Conservation (phyloP, 1,140 invertebrate genomes). For the Drosophila subpulchrella region DNA sequence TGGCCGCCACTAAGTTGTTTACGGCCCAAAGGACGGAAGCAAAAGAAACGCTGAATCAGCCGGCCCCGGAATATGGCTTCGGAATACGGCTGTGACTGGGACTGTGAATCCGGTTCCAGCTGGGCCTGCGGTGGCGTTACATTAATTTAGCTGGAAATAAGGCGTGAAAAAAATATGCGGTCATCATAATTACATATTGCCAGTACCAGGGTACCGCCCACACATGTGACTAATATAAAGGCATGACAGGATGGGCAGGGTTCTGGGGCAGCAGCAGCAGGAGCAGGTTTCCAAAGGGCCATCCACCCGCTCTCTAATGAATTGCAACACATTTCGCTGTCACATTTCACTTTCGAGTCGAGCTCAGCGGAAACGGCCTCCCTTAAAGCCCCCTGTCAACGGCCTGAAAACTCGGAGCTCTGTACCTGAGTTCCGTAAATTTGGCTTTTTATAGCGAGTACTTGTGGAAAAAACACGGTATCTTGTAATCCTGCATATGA, state of each 20-base stretch:
- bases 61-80: slow-evolving; percentile 2
- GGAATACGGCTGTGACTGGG: neutral
- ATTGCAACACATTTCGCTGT: slow-evolving; percentile 70
- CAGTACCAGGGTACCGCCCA: neutral
- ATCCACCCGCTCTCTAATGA: slow-evolving; percentile 64
- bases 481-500: neutral
- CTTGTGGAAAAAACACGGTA: neutral
- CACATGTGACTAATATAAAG: slow-evolving; percentile 40
- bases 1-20: slow-evolving; percentile 50
- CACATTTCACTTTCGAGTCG: slow-evolving; percentile 57
- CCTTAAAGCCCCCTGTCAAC: slow-evolving; percentile 52
- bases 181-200: slow-evolving; percentile 70
- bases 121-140: slow-evolving; percentile 24
- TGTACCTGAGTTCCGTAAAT: slow-evolving; percentile 19
- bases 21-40: slow-evolving; percentile 30
- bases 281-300: neutral
- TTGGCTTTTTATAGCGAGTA: slow-evolving; percentile 17
- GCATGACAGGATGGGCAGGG: slow-evolving; percentile 13
- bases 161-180: slow-evolving; percentile 58
- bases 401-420: slow-evolving; percentile 15
- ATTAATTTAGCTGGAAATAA: slow-evolving; percentile 58
- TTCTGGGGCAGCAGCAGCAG: neutral
- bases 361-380: slow-evolving; percentile 51
- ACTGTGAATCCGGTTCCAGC: slow-evolving; percentile 7
- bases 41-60: slow-evolving; percentile 41